Evolutionary conservation across 2,888 invertebrate species (phyloP).

Genomic region (Quadroppia sp.): DNA sequence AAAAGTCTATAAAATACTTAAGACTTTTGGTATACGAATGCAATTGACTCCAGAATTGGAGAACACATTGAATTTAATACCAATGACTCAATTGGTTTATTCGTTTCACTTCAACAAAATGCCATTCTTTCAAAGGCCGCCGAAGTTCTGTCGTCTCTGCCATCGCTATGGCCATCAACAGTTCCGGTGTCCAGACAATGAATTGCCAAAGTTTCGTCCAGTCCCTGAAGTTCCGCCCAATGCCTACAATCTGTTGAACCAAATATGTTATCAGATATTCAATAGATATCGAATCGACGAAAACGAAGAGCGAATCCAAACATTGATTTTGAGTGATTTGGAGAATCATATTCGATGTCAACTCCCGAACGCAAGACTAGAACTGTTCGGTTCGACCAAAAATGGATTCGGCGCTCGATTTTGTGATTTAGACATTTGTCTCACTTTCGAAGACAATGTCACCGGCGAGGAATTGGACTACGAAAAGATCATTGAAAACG

Average conservation of each 20-base stretch:
- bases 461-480: conserved; percentile 53
- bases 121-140: conserved; percentile 42
- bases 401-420: conserved; percentile 60
- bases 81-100: not conserved
- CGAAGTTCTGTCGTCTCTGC: conserved; percentile 51
- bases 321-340: conserved; percentile 52
- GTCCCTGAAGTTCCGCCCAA: conserved; percentile 52
- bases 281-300: conserved; percentile 45
- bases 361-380: conserved; percentile 53
- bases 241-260: conserved; percentile 51
- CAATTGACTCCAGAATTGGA: not conserved
- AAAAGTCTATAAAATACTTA: not conserved
- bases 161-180: conserved; percentile 57
- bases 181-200: conserved; percentile 56
- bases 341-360: conserved; percentile 51
- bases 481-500: conserved; percentile 52
- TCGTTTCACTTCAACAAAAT: conserved; percentile 19
- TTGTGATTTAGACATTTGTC: conserved; percentile 61
- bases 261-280: conserved; percentile 52
- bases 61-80: not conserved
- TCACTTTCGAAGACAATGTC: conserved; percentile 55
- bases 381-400: conserved; percentile 60
- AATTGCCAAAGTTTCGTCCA: conserved; percentile 53
- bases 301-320: conserved; percentile 49
- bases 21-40: conserved; percentile 10